Base-by-base conservation (phyloP, 2,888 invertebrate species). In the Dendrolimus houi region DNA sequence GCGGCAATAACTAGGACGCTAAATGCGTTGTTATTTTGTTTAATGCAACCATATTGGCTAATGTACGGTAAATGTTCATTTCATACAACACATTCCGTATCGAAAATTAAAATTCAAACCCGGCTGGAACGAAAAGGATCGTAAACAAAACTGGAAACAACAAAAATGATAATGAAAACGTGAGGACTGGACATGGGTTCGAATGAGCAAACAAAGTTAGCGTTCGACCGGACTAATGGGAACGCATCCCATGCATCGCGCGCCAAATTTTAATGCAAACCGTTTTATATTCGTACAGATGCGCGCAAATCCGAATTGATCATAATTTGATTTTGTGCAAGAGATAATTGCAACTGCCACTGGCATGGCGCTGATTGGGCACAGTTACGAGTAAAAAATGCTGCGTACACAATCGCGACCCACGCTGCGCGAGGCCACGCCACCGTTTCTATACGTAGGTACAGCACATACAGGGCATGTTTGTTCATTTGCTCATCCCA, bases 271-370 rank as follows among this genome's bases (percentile, higher is more conserved):
- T 87, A 90, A 89, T 87, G 87, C 84, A 90, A 90, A 91, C 89
- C 89, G 87, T 91, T 91, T 91, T 90, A 88, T 88, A 87, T 89
- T 87, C 90, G 86, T 83, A 77, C 85, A 85, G 79, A 88, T 86
- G 83, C 85, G 86, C 84, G 81, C 90, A 89, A 91, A 90, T 91
- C 87, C 87, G 91, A 91, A 91, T 90, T 89, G 91, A 91, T 91
- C 91, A 90, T 91, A 91, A 91, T 88, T 85, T 85, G 87, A 90
- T 91, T 90, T 90, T 82, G 74, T 83, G 72, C 79, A 72, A 84
- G 84, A 81, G 89, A 90, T 90, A 90, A 90, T 90, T 90, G 90
- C 89, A 88, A 87, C 87, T 87, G 88, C 87, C 90, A 87, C 87
- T 81, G 83, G 83, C 85, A 81, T 81, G 83, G 83, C 85, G 81